phyloP scores from a whole-genome alignment of 2,113 vertebrate species.

The Ia io region DNA sequence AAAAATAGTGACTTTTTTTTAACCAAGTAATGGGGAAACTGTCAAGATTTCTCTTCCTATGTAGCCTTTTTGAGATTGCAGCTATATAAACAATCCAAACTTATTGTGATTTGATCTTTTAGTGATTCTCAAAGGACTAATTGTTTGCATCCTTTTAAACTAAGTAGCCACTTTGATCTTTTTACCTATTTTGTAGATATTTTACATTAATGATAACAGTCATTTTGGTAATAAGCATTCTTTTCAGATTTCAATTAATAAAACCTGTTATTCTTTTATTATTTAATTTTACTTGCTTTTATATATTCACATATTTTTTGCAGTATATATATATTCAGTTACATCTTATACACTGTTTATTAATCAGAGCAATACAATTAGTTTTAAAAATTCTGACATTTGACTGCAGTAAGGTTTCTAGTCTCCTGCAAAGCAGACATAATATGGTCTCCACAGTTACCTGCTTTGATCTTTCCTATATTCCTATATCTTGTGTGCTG shows the following conservation, averaged over 20 bases:
- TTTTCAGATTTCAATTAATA: background rate
- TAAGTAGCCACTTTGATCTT: conserved; percentile 22
- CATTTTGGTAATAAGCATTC: background rate
- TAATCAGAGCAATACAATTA: background rate
- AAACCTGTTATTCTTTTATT: background rate
- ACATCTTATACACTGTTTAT: background rate
- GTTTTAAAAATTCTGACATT: background rate
- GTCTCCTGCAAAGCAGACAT: background rate
- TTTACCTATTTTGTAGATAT: background rate
- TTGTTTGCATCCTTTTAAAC: conserved; percentile 42
- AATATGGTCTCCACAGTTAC: background rate
- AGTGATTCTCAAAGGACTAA: background rate
- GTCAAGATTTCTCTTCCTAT: background rate
- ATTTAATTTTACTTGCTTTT: background rate
- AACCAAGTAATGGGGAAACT: background rate
- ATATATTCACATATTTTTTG: background rate
- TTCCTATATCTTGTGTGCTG: background rate
- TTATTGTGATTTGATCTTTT: background rate
- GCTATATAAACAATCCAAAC: conserved; percentile 7
- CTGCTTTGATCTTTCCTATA: background rate
- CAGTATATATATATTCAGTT: background rate
- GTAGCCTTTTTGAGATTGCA: background rate
- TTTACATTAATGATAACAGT: background rate
- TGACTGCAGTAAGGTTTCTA: background rate
- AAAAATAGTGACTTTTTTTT: background rate